Percentiles rank a stretch among this genome's conserved stretches.
Evolutionary conservation across 1,140 invertebrate species (phyloP).

Genomic region (Trichonephila inaurata): DNA sequence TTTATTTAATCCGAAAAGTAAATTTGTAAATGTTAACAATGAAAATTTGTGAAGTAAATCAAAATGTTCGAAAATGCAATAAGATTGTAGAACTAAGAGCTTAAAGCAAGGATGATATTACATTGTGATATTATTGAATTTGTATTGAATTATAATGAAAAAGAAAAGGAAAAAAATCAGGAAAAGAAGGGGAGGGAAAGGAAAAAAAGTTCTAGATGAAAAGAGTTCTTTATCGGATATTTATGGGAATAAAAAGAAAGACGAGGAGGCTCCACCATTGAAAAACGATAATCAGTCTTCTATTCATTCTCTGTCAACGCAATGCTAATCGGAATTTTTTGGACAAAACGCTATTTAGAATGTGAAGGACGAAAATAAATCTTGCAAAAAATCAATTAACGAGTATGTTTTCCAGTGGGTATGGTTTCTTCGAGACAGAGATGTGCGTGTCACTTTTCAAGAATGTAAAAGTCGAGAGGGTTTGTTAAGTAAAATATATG

Average conservation of each 20-base stretch:
- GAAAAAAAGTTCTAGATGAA: background rate
- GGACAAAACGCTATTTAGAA: constrained; percentile 60
- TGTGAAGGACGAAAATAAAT: constrained; percentile 50
- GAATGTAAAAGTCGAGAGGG: no score
- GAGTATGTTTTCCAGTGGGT: background rate
- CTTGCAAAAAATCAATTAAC: constrained; percentile 66
- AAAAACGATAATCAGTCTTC: constrained; percentile 67
- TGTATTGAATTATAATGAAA: constrained; percentile 7
- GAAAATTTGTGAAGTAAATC: constrained; percentile 1
- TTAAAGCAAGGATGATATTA: background rate
- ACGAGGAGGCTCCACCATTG: constrained; percentile 48
- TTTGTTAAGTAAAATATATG: background rate
- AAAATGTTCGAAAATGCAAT: background rate
- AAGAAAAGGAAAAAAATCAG: no score
- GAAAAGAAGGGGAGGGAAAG: background rate
- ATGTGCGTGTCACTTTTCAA: no score
- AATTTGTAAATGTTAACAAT: constrained; percentile 8
- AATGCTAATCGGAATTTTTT: constrained; percentile 58
- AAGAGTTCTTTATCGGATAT: constrained; percentile 60
- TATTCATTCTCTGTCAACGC: constrained; percentile 47
- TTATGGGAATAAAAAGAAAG: constrained; percentile 36
- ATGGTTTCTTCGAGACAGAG: background rate
- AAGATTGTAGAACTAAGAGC: background rate
- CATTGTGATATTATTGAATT: background rate
- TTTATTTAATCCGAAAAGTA: background rate